These are phyloP conservation scores for Neoniphon sammara DNA, from an alignment of 2,797 vertebrate genomes.

Conservation along the genomic window DNA sequence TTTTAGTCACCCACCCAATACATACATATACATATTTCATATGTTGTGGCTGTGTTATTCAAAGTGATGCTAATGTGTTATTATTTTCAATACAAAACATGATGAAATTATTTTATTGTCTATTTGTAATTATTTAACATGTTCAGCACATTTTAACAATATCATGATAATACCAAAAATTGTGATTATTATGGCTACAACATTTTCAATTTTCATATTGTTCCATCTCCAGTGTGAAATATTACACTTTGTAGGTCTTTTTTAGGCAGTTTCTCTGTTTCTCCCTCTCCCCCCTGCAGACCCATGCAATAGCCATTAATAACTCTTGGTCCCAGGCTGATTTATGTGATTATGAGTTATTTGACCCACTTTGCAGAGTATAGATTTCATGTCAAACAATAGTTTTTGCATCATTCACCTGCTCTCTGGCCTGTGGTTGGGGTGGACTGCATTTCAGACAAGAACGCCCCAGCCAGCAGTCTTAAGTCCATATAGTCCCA, in stretches of 20 bases:
- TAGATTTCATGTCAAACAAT: slow-evolving; percentile 75
- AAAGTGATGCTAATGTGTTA: no score
- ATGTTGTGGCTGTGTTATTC: no score
- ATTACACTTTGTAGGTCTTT: neutral
- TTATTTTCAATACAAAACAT: no score
- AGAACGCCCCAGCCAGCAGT: slow-evolving; percentile 12
- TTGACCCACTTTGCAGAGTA: slow-evolving; percentile 63
- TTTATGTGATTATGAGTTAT: slow-evolving; percentile 64
- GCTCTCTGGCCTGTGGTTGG: slow-evolving; percentile 39
- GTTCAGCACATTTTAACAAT: no score
- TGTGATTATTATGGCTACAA: no score
- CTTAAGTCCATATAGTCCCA: neutral
- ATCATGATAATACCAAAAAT: no score
- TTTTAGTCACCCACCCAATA: no score
- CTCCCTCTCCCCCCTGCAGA: slow-evolving; percentile 13
- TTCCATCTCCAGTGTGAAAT: neutral
- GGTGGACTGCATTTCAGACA: slow-evolving; percentile 27
- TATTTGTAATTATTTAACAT: no score
- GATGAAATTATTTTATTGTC: no score
- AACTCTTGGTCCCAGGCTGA: slow-evolving; percentile 36
- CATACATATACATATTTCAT: no score
- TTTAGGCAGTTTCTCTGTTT: neutral
- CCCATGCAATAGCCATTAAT: slow-evolving; percentile 52
- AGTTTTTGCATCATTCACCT: slow-evolving; percentile 67
- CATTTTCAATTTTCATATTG: no score